Percentiles rank a stretch among this genome's conserved stretches.
Conservation (phyloP, 2,888 invertebrate genomes). For the Stenurella melanura region DNA sequence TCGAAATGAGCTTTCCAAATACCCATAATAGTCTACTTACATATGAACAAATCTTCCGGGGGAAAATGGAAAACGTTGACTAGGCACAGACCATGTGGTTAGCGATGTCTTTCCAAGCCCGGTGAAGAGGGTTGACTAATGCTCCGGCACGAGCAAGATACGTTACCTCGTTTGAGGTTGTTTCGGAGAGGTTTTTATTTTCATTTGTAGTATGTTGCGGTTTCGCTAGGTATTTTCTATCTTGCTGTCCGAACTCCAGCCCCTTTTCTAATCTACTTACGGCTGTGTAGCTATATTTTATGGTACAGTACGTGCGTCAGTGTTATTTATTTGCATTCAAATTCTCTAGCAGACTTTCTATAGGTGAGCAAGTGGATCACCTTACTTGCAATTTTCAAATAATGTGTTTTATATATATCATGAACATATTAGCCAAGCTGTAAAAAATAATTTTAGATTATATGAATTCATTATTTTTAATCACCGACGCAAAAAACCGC, state of each 20-base stretch:
- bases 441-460: too few species aligned
- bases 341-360: not conserved
- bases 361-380: not conserved
- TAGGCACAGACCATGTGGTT: slow-evolving; percentile 64
- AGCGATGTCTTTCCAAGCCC: slow-evolving; percentile 63
- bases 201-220: slow-evolving; percentile 58
- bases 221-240: slow-evolving; percentile 57
- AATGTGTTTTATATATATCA: too few species aligned
- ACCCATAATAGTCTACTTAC: slow-evolving; percentile 9
- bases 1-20: slow-evolving; percentile 16
- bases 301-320: slow-evolving; percentile 22
- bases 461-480: too few species aligned
- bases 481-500: too few species aligned
- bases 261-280: slow-evolving; percentile 45
- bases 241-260: slow-evolving; percentile 46
- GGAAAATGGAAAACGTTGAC: slow-evolving; percentile 41
- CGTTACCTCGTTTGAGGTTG: slow-evolving; percentile 58
- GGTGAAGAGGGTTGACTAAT: slow-evolving; percentile 70
- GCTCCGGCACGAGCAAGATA: slow-evolving; percentile 59
- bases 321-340: slow-evolving; percentile 7
- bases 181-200: slow-evolving; percentile 60
- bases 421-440: too few species aligned
- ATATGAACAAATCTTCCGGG: slow-evolving; percentile 41
- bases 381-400: too few species aligned
- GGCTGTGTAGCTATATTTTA: slow-evolving; percentile 35